Conservation (phyloP, 2,888 invertebrate species). For the Latrodectus elegans region DNA sequence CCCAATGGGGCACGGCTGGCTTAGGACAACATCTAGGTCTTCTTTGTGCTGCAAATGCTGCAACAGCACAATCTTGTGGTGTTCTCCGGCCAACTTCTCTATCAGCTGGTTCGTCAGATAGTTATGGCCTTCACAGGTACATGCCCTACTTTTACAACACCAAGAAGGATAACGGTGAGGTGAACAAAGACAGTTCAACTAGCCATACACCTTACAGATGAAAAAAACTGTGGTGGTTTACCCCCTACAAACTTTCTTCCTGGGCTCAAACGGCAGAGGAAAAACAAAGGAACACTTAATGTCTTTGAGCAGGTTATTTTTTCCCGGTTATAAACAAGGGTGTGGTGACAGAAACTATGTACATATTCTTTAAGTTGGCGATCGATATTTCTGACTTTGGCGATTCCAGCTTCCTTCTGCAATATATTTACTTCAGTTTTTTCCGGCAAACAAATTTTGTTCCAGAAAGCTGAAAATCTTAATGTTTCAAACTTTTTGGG, state of each 20-base stretch:
- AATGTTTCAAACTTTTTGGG: too few species aligned
- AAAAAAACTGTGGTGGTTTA: not conserved
- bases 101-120: constrained; percentile 30
- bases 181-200: constrained; percentile 48
- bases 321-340: too few species aligned
- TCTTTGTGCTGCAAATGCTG: constrained; percentile 46
- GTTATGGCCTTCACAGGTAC: constrained; percentile 59
- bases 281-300: too few species aligned
- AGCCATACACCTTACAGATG: constrained; percentile 55
- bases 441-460: too few species aligned
- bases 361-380: too few species aligned
- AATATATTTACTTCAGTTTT: too few species aligned
- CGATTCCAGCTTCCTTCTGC: too few species aligned
- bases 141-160: constrained; percentile 66
- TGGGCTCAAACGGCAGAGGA: too few species aligned
- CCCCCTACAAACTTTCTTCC: not conserved
- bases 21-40: constrained; percentile 50
- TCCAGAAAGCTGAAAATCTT: too few species aligned
- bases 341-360: too few species aligned
- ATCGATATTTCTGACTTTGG: too few species aligned
- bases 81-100: constrained; percentile 43
- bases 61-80: constrained; percentile 15
- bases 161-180: constrained; percentile 33
- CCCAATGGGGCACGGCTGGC: constrained; percentile 61
- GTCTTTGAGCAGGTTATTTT: too few species aligned